Evolutionary conservation across 2,113 vertebrate species (phyloP), one percentile per base, ranked within the genome.

Genomic region (Sphaerodactylus townsendi): DNA sequence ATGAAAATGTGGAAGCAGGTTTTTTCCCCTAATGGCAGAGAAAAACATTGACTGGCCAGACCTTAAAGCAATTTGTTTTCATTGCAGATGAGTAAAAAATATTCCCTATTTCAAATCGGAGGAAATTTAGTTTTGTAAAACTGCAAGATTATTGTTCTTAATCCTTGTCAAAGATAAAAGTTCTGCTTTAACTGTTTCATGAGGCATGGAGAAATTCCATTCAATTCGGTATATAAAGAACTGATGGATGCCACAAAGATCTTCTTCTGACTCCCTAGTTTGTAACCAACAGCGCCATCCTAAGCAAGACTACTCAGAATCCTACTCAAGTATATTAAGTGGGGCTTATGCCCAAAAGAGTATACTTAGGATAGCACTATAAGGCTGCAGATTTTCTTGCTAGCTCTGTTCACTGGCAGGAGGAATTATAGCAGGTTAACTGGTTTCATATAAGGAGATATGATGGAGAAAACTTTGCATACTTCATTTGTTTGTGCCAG

Each of bases 41-140:
- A 39, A 37, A 68, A 79, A 83, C 85, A 70, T 81, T 79, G 69
- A 33, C 48, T 46, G 30, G 84, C 21, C 10, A 89, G 86, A 83
- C 44, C 39, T 70, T 78, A 7, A 79, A 77, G 77, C n/a, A n/a
- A n/a, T 74, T 50, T 83, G 17, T 23, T 0, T 77, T 90, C 77
- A 28, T 41, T 75, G 10, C 44, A 25, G 19, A 44, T 82, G 39
- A 39, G 70, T n/a, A 37, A 81, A 59, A 13, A 37, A 6, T 50
- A 33, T 33, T 30, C 19, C 15, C 35, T 25, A 30, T 75, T 35
- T 62, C 77, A 59, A 75, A 71, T 33, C 65, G 59, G 44, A 77
- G 6, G 23, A 53, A 28, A 33, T 59, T 35, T 44, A 33, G 10
- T 9, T 41, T 25, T 66, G 35, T 59, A 15, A 8, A 15, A 1